Percentiles rank a stretch among this genome's conserved stretches.
These are phyloP conservation scores for Frankliniella fusca DNA, from an alignment of 2,888 invertebrate species.

Conservation along the genomic window DNA sequence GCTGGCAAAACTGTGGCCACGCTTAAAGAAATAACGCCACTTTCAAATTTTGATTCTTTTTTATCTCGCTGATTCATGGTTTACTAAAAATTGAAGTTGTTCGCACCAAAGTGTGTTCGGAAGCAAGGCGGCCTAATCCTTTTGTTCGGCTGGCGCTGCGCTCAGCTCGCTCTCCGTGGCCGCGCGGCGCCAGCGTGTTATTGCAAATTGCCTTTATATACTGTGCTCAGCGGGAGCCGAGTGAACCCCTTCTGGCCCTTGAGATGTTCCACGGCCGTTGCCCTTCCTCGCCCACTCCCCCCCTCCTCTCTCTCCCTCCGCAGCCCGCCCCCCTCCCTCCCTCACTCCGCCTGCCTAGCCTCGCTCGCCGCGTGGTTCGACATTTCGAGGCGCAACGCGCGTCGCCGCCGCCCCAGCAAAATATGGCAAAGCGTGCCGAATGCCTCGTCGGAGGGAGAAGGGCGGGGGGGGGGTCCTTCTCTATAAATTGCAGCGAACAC, in stretches of 20 bases:
- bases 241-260: background rate
- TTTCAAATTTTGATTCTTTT: too few relatives aligned
- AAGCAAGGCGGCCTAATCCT: too few relatives aligned
- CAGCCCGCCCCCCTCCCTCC: too few relatives aligned
- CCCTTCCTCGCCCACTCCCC: too few relatives aligned
- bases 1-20: background rate
- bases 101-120: too few relatives aligned
- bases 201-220: constrained; percentile 16
- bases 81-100: too few relatives aligned
- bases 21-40: too few relatives aligned
- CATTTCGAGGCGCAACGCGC: constrained; percentile 10
- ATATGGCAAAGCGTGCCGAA: constrained; percentile 19
- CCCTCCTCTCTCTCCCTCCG: too few relatives aligned
- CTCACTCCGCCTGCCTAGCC: background rate
- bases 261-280: background rate
- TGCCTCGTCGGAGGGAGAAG: background rate
- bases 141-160: too few relatives aligned
- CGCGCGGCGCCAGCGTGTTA: background rate
- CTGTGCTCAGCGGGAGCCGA: background rate
- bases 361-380: background rate
- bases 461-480: background rate
- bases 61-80: too few relatives aligned
- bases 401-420: background rate
- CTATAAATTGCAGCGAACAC: too few relatives aligned
- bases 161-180: background rate